Evolutionary conservation across 2,888 invertebrate species (phyloP).

Genomic region (Ophioninae sp.): DNA sequence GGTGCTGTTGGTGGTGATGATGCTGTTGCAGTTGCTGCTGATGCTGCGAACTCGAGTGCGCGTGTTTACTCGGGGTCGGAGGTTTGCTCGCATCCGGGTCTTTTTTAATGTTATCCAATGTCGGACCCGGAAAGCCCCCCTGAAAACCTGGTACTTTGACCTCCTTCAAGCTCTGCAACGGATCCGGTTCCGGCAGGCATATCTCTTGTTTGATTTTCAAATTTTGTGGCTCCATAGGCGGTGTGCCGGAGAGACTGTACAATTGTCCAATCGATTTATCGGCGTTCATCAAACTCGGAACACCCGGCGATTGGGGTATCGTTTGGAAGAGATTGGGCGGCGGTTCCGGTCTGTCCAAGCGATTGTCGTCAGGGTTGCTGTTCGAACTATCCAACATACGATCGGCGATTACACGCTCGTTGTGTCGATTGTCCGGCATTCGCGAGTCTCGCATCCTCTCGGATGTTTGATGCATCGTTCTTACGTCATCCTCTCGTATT

Average conservation of each 20-base stretch:
- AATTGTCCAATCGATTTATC: conserved; percentile 69
- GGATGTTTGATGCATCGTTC: conserved; percentile 52
- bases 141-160: conserved; percentile 90
- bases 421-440: conserved; percentile 64
- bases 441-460: conserved; percentile 59
- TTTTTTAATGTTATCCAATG: conserved; percentile 88
- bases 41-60: conserved; percentile 68
- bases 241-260: conserved; percentile 77
- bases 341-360: conserved; percentile 68
- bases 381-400: conserved; percentile 60
- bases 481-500: conserved; percentile 64
- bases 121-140: conserved; percentile 85
- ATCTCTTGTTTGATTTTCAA: conserved; percentile 88
- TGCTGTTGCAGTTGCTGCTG: conserved; percentile 62
- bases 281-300: conserved; percentile 49
- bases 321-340: conserved; percentile 76
- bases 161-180: conserved; percentile 89
- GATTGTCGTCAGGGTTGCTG: conserved; percentile 67
- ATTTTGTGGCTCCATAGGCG: conserved; percentile 86
- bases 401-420: conserved; percentile 57
- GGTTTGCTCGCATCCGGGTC: conserved; percentile 84
- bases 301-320: conserved; percentile 72
- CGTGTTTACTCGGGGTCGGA: conserved; percentile 78
- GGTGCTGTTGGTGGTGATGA: conserved; percentile 65
- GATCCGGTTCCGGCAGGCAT: conserved; percentile 84